Base-by-base conservation (phyloP, 2,888 invertebrate species). In the Phania funesta region DNA sequence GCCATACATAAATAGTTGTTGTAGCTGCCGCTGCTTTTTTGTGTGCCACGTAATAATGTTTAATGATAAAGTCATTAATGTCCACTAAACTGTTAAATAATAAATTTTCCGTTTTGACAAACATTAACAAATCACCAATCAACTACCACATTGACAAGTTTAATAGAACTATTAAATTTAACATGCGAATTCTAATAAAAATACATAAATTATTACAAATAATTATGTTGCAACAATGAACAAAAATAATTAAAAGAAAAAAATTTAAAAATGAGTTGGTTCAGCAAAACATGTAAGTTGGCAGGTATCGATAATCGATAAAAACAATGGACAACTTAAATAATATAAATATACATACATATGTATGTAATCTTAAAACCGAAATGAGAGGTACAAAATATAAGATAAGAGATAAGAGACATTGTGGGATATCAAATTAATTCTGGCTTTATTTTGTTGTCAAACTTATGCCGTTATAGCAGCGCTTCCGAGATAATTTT, bases 61-160 rank as follows among this genome's bases (percentile, higher is more conserved):
- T 73, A 81, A 81, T 73, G 65, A 81, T 81, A 73, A 48, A 76
- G 81, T 48, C 76, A 80, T 80, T 80, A 76, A 67, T 81, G 76
- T 77, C 75, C 60, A 58, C 26, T 38, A 56, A 70, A 70, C 62
- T 70, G 54, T 70, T 62, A 70, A 62, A 62, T 54, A 64, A 70
- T 70, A 77, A 62, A 77, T 77, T 77, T 73, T 44, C 41, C 60
- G 8, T 62, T 64, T 32, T 46, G 54, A 68, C 50, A 50, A 67
- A 76, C 50, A 67, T 67, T 75, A 48, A 75, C 76, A 77, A 77
- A 68, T 77, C 68, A 77, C 64, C 54, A 54, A 77, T 70, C 62
- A 77, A 64, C 26, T 48, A 29, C 70, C 54, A 64, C 62, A 64
- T 64, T 77, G 77, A 77, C 76, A 77, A 62, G 46, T 77, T 68